A percentile compares a stretch with the other conserved stretches of the same genome.
Conservation (phyloP, 2,797 vertebrate genomes). For the Neopelma chrysocephalum region DNA sequence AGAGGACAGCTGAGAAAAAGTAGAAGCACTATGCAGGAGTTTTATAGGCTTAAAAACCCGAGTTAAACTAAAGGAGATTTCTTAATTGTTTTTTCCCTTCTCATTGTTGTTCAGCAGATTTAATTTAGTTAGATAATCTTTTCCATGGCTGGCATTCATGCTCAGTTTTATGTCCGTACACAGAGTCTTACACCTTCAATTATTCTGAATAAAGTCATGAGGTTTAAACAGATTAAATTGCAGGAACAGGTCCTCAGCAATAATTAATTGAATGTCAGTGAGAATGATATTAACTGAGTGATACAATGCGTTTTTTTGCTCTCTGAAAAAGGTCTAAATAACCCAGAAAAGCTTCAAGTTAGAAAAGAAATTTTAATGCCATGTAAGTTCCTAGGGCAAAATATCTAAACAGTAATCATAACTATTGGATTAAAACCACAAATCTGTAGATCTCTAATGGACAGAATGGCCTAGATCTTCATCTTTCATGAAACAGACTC, state of each 20-base stretch:
- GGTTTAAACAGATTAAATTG: constrained; percentile 26
- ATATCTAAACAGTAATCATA: neutral
- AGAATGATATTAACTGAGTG: neutral
- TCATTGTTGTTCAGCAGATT: neutral
- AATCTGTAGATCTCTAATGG: neutral
- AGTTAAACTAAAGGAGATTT: neutral
- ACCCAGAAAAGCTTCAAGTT: neutral
- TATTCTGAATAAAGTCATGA: constrained; percentile 16
- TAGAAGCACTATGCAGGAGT: neutral
- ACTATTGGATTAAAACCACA: neutral
- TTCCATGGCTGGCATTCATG: neutral
- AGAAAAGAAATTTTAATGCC: neutral
- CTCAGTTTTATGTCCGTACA: neutral
- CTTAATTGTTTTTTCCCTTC: neutral
- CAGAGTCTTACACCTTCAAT: neutral
- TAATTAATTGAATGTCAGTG: neutral
- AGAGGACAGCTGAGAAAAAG: neutral
- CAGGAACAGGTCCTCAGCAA: constrained; percentile 2
- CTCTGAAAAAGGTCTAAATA: neutral
- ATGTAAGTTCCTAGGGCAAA: neutral
- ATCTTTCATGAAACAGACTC: neutral
- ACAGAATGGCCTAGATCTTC: neutral
- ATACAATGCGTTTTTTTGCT: neutral
- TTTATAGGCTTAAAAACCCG: neutral
- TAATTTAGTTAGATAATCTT: constrained; percentile 37